Evolutionary conservation across 2,113 vertebrate genomes (phyloP).

Genomic region (Prietella phreatophila): DNA sequence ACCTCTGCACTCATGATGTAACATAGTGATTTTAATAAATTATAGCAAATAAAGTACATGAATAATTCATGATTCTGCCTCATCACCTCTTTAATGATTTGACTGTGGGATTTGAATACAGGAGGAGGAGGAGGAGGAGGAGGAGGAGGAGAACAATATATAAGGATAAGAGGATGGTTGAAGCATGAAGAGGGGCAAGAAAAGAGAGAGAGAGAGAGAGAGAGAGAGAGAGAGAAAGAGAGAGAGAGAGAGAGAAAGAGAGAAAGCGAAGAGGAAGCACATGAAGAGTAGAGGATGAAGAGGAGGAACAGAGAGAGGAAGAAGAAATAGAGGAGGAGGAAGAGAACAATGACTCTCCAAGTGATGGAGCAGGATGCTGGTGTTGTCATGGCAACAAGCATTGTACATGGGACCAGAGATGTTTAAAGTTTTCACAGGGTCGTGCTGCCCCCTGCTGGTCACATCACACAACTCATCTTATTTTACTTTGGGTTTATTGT

Average conservation of each 20-base stretch:
- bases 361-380: background rate
- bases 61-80: background rate
- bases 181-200: background rate
- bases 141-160: background rate
- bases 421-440: background rate
- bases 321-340: background rate
- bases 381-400: slow-evolving; percentile 12
- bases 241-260: background rate
- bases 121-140: background rate
- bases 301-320: background rate
- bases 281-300: background rate
- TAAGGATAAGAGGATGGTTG: background rate
- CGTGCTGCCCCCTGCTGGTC: slow-evolving; percentile 1
- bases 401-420: background rate
- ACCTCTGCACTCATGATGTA: slow-evolving; percentile 61
- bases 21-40: slow-evolving; percentile 59
- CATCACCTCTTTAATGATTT: background rate
- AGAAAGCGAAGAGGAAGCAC: background rate
- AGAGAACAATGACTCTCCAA: background rate
- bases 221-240: background rate
- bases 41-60: slow-evolving; percentile 38
- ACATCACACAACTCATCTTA: background rate
- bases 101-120: background rate
- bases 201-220: background rate
- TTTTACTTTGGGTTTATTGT: background rate